These are phyloP conservation scores for Danio kyathit DNA, from an alignment of 2,797 vertebrate species.

Conservation along the genomic window DNA sequence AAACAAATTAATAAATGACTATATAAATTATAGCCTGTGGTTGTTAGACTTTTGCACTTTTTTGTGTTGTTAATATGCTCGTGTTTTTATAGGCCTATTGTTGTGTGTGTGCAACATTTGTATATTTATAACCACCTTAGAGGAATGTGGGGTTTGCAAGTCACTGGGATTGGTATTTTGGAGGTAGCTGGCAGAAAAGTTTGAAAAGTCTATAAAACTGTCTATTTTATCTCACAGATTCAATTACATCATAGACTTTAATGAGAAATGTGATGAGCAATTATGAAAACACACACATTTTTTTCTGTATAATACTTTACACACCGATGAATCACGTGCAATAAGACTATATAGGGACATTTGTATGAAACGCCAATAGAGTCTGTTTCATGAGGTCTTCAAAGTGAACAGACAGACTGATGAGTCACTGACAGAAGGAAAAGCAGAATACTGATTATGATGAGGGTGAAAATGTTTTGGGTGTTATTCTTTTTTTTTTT, in stretches of 20 bases:
- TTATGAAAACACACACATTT: neutral
- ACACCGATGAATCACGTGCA: neutral
- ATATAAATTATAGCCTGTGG: too few relatives aligned
- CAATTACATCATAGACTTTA: neutral
- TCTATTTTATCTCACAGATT: neutral
- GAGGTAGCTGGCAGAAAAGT: too few relatives aligned
- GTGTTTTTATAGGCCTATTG: too few relatives aligned
- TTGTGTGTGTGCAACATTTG: too few relatives aligned
- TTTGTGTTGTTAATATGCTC: too few relatives aligned
- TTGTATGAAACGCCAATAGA: neutral
- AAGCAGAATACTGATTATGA: neutral
- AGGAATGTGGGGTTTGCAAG: too few relatives aligned
- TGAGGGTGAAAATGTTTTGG: neutral
- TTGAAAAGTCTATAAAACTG: too few relatives aligned
- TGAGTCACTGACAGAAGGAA: conserved; percentile 24
- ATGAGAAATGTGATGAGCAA: neutral
- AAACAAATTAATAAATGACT: too few relatives aligned
- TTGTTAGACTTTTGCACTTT: too few relatives aligned
- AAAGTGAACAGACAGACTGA: conserved; percentile 26
- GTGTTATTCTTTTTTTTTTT: neutral
- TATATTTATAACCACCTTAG: too few relatives aligned
- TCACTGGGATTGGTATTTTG: too few relatives aligned
- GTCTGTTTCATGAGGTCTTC: conserved; percentile 16
- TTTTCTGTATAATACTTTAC: neutral
- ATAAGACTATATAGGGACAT: neutral